Conservation (phyloP, 2,113 vertebrate species). For the Panthera leo region DNA sequence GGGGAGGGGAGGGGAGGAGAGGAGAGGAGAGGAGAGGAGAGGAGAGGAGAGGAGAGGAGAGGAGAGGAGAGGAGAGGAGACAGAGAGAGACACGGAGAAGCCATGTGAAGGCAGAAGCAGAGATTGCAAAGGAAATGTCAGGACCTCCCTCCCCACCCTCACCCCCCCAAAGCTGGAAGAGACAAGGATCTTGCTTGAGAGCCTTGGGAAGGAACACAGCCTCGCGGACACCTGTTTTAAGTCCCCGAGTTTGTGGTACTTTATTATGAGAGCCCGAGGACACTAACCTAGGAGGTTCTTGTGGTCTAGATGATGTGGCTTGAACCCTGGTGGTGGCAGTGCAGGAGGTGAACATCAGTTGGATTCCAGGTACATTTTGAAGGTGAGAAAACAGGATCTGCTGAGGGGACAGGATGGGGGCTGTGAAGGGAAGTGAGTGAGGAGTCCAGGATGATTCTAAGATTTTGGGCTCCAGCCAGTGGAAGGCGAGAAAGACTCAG, state of each 20-base stretch:
- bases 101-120: not conserved
- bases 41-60: too few relatives aligned
- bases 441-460: not conserved
- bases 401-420: not conserved
- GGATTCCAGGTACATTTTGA: not conserved
- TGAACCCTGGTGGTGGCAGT: not conserved
- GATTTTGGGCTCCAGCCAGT: not conserved
- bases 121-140: too few relatives aligned
- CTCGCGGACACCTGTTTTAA: not conserved
- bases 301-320: too few relatives aligned
- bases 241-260: accelerated
- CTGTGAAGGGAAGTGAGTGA: not conserved
- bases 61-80: not conserved
- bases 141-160: too few relatives aligned
- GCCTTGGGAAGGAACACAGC: not conserved
- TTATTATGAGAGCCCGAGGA: not conserved
- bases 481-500: not conserved
- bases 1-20: too few relatives aligned
- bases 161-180: not conserved
- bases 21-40: accelerated
- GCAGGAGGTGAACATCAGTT: not conserved
- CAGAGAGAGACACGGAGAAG: not conserved
- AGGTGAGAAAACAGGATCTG: not conserved
- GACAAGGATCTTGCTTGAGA: not conserved
- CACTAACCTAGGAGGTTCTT: not conserved